Conservation (phyloP, 2,888 invertebrate species). For the Drosophila algonquin region DNA sequence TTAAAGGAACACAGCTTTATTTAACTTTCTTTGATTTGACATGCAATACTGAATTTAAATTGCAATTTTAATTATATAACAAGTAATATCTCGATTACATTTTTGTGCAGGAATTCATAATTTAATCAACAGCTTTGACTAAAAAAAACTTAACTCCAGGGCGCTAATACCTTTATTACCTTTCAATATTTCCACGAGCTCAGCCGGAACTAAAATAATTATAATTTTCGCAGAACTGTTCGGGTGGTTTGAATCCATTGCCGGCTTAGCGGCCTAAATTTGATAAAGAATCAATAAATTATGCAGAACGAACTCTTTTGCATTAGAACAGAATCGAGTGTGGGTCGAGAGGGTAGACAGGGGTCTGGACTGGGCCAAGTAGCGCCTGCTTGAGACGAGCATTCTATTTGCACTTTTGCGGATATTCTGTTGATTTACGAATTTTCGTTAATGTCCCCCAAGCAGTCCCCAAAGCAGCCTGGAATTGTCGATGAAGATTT, state of each 20-base stretch:
- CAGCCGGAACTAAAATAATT: neutral
- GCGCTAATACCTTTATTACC: too few species aligned
- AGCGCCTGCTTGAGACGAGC: constrained; percentile 42
- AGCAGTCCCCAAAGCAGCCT: constrained; percentile 5
- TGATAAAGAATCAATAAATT: constrained; percentile 42
- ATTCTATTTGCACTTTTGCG: constrained; percentile 71
- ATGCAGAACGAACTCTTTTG: constrained; percentile 38
- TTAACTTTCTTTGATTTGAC: too few species aligned
- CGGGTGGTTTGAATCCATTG: neutral
- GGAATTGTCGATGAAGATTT: constrained; percentile 45
- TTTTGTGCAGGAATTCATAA: neutral
- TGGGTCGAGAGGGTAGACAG: neutral
- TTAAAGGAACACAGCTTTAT: too few species aligned
- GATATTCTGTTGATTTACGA: constrained; percentile 76
- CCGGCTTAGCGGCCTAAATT: constrained; percentile 25
- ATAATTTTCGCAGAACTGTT: neutral
- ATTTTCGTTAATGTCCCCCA: constrained; percentile 57
- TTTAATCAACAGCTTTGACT: too few species aligned
- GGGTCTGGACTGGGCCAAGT: constrained; percentile 13
- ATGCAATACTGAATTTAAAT: too few species aligned
- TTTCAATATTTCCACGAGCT: neutral
- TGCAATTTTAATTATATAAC: neutral
- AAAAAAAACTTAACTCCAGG: too few species aligned
- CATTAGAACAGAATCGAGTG: constrained; percentile 9
- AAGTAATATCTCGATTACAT: constrained; percentile 4